Evolutionary conservation across 2,113 vertebrate genomes (phyloP).

Genomic region (Notarius quadriscutis): DNA sequence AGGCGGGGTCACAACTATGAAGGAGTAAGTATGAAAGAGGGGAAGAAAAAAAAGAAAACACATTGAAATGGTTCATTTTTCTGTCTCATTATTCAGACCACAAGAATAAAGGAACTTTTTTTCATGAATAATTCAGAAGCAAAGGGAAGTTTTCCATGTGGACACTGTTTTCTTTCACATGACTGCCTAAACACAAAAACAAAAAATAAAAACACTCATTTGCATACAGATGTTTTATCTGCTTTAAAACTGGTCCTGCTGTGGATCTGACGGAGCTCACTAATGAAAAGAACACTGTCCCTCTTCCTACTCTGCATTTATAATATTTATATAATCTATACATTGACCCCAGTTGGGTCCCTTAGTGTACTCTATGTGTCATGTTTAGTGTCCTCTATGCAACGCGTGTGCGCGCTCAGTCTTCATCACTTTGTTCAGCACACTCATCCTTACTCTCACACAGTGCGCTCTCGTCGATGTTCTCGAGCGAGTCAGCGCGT

Average conservation of each 20-base stretch:
- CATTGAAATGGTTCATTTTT: neutral
- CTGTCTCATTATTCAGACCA: neutral
- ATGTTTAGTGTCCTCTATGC: neutral
- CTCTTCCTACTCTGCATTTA: neutral
- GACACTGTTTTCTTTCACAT: neutral
- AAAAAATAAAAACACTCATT: neutral
- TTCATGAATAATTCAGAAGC: neutral
- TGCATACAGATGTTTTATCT: neutral
- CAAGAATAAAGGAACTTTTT: neutral
- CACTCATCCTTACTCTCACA: constrained; percentile 80
- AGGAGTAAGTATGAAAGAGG: neutral
- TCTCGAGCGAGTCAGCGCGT: constrained; percentile 89
- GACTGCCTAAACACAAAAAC: neutral
- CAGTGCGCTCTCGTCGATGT: constrained; percentile 88
- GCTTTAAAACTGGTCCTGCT: neutral
- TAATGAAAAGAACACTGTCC: neutral
- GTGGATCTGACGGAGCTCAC: neutral
- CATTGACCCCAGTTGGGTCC: neutral
- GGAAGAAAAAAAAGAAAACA: neutral
- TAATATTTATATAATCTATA: neutral
- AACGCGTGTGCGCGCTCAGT: constrained; percentile 51
- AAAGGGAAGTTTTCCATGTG: neutral
- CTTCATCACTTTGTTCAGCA: constrained; percentile 84
- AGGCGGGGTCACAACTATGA: neutral
- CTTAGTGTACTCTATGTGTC: neutral